Base-by-base conservation (phyloP, 2,888 invertebrate species). In the Drosophila atripex region DNA sequence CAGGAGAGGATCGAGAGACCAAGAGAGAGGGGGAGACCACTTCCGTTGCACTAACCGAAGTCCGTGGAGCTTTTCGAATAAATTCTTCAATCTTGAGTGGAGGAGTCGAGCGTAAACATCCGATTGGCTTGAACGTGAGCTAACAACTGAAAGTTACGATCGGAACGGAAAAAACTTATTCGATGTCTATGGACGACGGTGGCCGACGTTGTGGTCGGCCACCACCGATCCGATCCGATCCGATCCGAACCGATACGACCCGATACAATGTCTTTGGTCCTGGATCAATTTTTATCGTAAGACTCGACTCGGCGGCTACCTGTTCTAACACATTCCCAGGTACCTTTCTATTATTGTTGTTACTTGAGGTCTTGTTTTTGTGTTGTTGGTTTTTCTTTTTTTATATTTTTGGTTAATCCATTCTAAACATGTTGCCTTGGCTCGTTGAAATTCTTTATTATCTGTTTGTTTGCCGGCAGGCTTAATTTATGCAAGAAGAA, bases 81-180 rank as follows among this genome's bases (percentile, higher is more conserved):
- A 25, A 30, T 12, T 28, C 30, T n/a, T n/a, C 16, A 45, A 57
- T 16, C 46, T 28, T 16, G 18, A 30, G 49, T 30, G 28, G 21
- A 30, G 45, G 54, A 54, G 45, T 32, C 32, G 50, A 43, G 43
- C 49, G 45, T 38, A 61, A 46, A 52, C 76, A 84, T 86, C 84
- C 87, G 85, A 80, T 80, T 80, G 78, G 88, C 87, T 80, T 80
- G 82, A 88, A 80, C 71, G 88, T 86, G 71, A 71, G 78, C 79
- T 58, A 71, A 77, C 88, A 88, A 84, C 88, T 86, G 75, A 84
- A 88, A 78, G 75, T 88, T 84, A 86, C 88, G 85, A 79, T 84
- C 80, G 76, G 76, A 84, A 76, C 73, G 69, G 73, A 71, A 50
- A 56, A 69, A 69, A 57, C 58, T 70, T 69, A 47, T 57, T 39